Evolutionary conservation across 1,140 invertebrate species (phyloP), one percentile per base, ranked within the genome.

Genomic region (Brachionus rubens): DNA sequence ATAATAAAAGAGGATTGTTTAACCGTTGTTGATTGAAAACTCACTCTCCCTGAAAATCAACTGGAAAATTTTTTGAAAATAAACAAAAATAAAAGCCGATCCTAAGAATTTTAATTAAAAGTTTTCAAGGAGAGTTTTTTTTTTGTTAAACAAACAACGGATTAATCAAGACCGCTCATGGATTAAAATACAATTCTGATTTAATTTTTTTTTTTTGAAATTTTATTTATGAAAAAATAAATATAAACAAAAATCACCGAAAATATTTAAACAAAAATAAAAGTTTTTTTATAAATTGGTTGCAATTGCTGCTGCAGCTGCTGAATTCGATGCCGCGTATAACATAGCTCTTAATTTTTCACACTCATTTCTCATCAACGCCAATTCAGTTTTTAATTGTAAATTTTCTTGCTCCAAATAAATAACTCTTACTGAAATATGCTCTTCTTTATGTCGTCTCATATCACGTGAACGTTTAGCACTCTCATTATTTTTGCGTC

Each of bases 401-500:
- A 83, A 77, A 79, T 85, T 85, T 78, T 85, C 84, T 75, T 83
- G 81, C 77, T 85, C 83, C 3, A 85, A 78, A 70, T 78, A 80
- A 12, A 83, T 78, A 19, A 83, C 80, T 28, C 82, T 77, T 7
- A 81, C 28, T n/a, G 75, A 72, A 19, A 78, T 78, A 33, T 77
- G 52, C 68, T 82, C 80, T 68, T 85, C 84, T 76, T 84, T 85
- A 76, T 81, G 79, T 50, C 83, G 78, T 19, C 84, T 76, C 7
- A 81, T 78, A 59, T 85, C 83, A 19, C 85, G 79, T 9, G 84
- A 86, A 47, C 82, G 77, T 77, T 85, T 85, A 12, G 85, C 85
- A 10, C 83, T 84, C 68, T 85, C 83, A 62, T 86, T 86, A 77
- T 86, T 86, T 70, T 84, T 83, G 75, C 81, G 80, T n/a, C 85